Percentiles rank a stretch among this genome's conserved stretches.
These are phyloP conservation scores for Mantis religiosa DNA, from an alignment of 2,888 invertebrate genomes.

Conservation along the genomic window DNA sequence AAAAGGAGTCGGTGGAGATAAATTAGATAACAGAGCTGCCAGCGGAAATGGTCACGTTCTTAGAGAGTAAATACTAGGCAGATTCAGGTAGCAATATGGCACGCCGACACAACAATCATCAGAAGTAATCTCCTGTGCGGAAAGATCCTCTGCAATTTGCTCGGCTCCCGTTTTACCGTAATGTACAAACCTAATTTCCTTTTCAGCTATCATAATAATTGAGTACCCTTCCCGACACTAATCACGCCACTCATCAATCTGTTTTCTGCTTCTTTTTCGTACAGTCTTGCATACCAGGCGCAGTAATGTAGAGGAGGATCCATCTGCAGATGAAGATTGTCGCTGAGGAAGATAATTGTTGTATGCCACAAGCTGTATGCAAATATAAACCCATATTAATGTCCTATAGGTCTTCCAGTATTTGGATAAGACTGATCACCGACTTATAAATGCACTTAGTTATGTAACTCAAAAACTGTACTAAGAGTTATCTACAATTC, in stretches of 20 bases:
- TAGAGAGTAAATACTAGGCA: neutral
- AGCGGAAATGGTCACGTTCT: neutral
- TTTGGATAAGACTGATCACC: too few relatives aligned
- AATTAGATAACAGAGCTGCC: neutral
- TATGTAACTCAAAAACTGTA: too few relatives aligned
- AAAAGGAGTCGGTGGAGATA: neutral
- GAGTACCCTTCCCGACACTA: neutral
- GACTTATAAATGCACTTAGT: too few relatives aligned
- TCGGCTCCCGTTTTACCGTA: neutral
- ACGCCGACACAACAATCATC: neutral
- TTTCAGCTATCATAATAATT: neutral
- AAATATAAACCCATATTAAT: neutral
- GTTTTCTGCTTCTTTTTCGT: neutral
- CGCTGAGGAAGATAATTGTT: too few relatives aligned
- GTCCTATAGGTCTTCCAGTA: too few relatives aligned
- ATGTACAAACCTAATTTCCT: constrained; percentile 5
- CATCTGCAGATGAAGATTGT: neutral
- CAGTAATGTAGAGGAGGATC: neutral
- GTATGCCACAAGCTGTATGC: neutral
- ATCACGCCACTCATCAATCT: constrained; percentile 2
- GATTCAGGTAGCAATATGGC: neutral
- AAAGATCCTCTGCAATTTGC: neutral
- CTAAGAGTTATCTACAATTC: too few relatives aligned
- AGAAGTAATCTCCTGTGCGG: neutral
- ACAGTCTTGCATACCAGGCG: neutral